Evolutionary conservation across 2,113 vertebrate genomes (phyloP), one percentile per base, ranked within the genome.

Genomic region (Halichoeres trimaculatus): DNA sequence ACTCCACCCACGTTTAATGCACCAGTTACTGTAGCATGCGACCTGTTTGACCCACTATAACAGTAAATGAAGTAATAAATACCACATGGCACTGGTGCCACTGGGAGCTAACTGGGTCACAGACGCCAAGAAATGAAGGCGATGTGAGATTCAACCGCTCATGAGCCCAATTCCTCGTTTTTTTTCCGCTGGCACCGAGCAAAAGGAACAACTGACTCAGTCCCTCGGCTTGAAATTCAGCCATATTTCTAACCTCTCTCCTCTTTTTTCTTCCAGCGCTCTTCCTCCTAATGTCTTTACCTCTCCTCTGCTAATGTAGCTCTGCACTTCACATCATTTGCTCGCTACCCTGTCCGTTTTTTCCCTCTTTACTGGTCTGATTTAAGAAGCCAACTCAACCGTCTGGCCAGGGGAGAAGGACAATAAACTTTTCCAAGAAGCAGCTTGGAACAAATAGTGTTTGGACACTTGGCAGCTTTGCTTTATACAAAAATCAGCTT

Each of bases 191-290:
- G 94, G 94, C 93, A 86, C 80, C 22, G 60, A 70, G 43, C 52
- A 13, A 87, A 48, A 89, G 94, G 93, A 95, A 94, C 86, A 86
- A 93, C 90, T 93, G 94, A 94, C 71, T 94, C 90, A 89, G 87
- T 85, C 77, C 70, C 87, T 81, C 79, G 84, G 48, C 86, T 84
- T 91, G 58, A 86, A 85, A 88, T 85, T 78, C 73, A 84, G 57
- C 76, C 77, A 61, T 75, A 54, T 70, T 91, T 80, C 67, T 19
- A 30, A 55, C 76, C 87, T 76, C 78, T 50, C 48, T 12, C 57
- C 56, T 83, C 63, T 76, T 76, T 74, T 54, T 63, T 50, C 67
- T 69, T 75, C 34, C 54, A 51, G 69, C 40, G n/a, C 70, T 65
- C 64, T 34, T 80, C 23, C 38, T 69, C 58, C 70, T 86, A 88